Base-by-base conservation (phyloP, 2,888 invertebrate species). In the Altica lythri region DNA sequence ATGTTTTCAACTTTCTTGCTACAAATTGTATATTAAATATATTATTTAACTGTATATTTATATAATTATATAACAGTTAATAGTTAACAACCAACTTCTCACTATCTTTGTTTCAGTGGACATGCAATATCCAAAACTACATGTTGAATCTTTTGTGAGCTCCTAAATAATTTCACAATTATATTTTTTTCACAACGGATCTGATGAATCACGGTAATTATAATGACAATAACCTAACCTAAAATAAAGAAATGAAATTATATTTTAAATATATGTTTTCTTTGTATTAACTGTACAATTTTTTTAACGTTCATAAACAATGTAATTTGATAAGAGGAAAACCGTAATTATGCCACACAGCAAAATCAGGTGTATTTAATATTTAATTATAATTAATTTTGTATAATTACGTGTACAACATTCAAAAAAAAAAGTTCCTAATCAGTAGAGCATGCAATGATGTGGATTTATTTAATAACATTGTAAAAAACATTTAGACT, bases 381-480 rank as follows among this genome's bases (percentile, higher is more conserved):
- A 65, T 65, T 67, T 65, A 68, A 68, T 68, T 65, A 67, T 65
- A 64, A 69, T 69, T 68, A 69, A 69, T 67, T 69, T 66, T 53
- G 64, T 63, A 42, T 65, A 67, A 68, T 69, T 68, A 68, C 59
- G 55, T 60, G 57, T 59, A 62, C 57, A 62, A 59, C 62, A 59
- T 62, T 60, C 60, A 65, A 51, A 57, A 64, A 47, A 63, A 46
- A 64, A 64, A 66, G 64, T 68, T 66, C 66, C 64, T 57, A 58
- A 60, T 59, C 68, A 63, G 51, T 61, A 63, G 68, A 69, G 69
- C 69, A 60, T 69, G 62, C 62, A 53, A 66, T 52, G 57, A 57
- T 66, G 63, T 59, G 60, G 65, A 63, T 65, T 68, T 67, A 65
- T 66, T 67, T 68, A 63, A 66, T 63, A 64, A 65, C 60, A 59